Base-by-base conservation (phyloP, 2,888 invertebrate species). In the Cenopis cana region DNA sequence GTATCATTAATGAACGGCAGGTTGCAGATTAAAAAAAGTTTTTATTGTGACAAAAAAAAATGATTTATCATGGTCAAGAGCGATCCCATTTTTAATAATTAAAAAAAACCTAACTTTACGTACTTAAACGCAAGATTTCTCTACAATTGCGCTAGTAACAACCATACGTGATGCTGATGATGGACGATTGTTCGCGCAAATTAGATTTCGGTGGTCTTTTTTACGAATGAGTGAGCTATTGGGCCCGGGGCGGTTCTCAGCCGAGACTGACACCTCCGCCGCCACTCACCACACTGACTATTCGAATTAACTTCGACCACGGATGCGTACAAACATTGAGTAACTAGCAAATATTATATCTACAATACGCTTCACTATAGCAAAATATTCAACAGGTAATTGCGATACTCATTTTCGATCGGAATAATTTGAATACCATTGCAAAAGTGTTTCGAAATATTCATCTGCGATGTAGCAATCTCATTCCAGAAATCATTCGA, bases 221-320 rank as follows among this genome's bases (percentile, higher is more conserved):
- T 84, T 83, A 82, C 79, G 81, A 82, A 81, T 79, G 80, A 82
- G 79, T 77, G 79, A 75, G 76, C 74, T 78, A 79, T 78, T 77
- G 67, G 73, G 84, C 89, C 86, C 71, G 81, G 74, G 86, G 89
- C 88, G 82, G 80, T 89, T 89, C 89, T 81, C 89, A 89, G 79
- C 85, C 85, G 81, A 83, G 82, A 82, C 84, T 77, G 81, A 83
- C 82, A 83, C 82, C 82, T 83, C 65, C 49, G 76, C 78, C 79
- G 76, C 80, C 83, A 80, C 80, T 82, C 82, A 79, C 78, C 80
- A 81, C 81, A 77, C 80, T 80, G 83, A 82, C 82, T 76, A 76
- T 76, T 81, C 78, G 75, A 82, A 82, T 84, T 83, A 84, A 74
- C 77, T 76, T 73, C 75, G 73, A 74, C 74, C 77, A 76, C 68